Evolutionary conservation across 2,797 vertebrate genomes (phyloP).

Genomic region (Lagodon rhomboides): DNA sequence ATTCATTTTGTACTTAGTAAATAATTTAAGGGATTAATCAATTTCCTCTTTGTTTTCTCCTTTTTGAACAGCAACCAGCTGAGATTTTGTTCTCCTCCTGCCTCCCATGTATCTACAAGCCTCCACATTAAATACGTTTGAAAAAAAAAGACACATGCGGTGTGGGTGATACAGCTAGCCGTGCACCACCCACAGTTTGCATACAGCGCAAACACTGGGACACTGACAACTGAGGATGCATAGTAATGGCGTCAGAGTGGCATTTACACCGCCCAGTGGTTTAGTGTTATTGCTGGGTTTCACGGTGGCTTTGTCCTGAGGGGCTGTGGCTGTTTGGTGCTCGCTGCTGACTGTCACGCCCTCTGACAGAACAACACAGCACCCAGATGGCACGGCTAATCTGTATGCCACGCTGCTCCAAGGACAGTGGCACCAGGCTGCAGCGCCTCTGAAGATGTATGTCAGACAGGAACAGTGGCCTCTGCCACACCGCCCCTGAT

Average conservation of each 20-base stretch:
- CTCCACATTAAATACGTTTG: slow-evolving; percentile 4
- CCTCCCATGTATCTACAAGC: not conserved
- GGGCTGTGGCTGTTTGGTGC: slow-evolving; percentile 30
- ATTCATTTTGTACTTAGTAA: not conserved
- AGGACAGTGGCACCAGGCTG: slow-evolving; percentile 48
- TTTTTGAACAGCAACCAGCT: not conserved
- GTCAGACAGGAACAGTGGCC: slow-evolving; percentile 36
- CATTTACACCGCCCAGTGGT: slow-evolving; percentile 43
- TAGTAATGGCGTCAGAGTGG: slow-evolving; percentile 31
- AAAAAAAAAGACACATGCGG: not conserved
- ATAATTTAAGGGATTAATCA: not conserved
- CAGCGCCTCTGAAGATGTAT: slow-evolving; percentile 38
- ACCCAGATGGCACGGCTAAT: slow-evolving; percentile 71
- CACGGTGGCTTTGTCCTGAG: slow-evolving; percentile 37
- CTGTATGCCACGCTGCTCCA: slow-evolving; percentile 60
- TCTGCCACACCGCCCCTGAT: slow-evolving; percentile 9
- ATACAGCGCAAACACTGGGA: slow-evolving; percentile 37
- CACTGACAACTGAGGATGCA: slow-evolving; percentile 24
- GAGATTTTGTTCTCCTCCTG: slow-evolving; percentile 1
- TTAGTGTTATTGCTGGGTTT: slow-evolving; percentile 33
- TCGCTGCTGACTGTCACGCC: slow-evolving; percentile 48
- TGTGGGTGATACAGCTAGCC: not conserved
- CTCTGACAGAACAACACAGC: slow-evolving; percentile 49
- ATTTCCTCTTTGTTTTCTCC: not conserved
- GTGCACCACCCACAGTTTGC: slow-evolving; percentile 36